Evolutionary conservation across 2,888 invertebrate genomes (phyloP).

Genomic region (Cheilosia scutellata): DNA sequence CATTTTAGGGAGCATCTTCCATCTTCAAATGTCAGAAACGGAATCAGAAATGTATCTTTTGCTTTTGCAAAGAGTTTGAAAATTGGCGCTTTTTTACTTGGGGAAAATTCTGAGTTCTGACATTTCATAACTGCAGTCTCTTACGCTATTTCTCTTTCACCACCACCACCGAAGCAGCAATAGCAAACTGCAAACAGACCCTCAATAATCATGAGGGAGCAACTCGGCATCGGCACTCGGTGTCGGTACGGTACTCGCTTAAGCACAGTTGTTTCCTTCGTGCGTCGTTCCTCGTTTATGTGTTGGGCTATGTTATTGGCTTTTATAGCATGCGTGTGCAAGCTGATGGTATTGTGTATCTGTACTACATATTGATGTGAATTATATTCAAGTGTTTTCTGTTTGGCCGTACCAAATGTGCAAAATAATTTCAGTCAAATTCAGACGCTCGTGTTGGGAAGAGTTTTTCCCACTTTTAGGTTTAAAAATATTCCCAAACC

Average conservation of each 20-base stretch:
- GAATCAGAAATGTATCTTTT: slow-evolving; percentile 2
- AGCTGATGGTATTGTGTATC: slow-evolving; percentile 66
- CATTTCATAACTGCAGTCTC: slow-evolving; percentile 29
- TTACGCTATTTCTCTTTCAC: slow-evolving; percentile 54
- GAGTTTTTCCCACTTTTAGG: slow-evolving; percentile 80
- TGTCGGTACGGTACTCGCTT: neutral
- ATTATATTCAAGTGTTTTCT: slow-evolving; percentile 83
- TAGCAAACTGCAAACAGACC: slow-evolving; percentile 42
- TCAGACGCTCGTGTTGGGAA: slow-evolving; percentile 84
- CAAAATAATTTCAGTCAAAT: slow-evolving; percentile 84
- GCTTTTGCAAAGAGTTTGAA: slow-evolving; percentile 44
- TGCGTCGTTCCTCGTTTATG: slow-evolving; percentile 30
- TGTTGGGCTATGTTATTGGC: slow-evolving; percentile 56
- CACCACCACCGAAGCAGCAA: slow-evolving; percentile 39
- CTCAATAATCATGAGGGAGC: slow-evolving; percentile 16
- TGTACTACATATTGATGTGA: slow-evolving; percentile 69
- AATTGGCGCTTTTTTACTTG: slow-evolving; percentile 61
- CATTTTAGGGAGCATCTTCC: slow-evolving; percentile 28
- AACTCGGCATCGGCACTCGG: slow-evolving; percentile 51
- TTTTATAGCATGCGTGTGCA: slow-evolving; percentile 69
- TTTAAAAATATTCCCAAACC: slow-evolving; percentile 49
- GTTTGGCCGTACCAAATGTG: slow-evolving; percentile 84
- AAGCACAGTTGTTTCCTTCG: slow-evolving; percentile 2
- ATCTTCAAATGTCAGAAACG: neutral
- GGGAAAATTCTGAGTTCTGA: neutral